A percentile compares a stretch with the other conserved stretches of the same genome.
Conservation (phyloP, 2,113 vertebrate genomes). For the Gymnorhina tibicen region DNA sequence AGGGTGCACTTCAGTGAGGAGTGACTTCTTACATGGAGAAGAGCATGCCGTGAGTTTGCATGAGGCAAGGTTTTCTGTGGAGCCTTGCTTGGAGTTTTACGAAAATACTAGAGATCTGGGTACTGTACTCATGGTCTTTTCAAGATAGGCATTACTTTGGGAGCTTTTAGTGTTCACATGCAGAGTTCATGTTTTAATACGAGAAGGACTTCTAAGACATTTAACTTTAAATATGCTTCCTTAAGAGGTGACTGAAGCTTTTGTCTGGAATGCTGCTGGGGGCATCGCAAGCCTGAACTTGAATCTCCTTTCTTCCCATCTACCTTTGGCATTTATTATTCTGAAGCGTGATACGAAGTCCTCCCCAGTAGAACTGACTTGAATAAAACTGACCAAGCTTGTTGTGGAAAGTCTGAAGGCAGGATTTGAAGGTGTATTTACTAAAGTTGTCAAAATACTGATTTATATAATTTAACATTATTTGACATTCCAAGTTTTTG, state of each 20-base stretch:
- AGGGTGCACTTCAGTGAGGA: background rate
- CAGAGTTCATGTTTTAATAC: background rate
- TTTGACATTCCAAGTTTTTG: background rate
- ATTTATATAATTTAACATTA: background rate
- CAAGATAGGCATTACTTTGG: background rate
- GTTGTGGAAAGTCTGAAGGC: background rate
- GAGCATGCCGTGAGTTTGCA: rapidly evolving
- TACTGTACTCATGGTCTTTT: background rate
- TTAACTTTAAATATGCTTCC: background rate
- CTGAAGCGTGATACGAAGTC: background rate
- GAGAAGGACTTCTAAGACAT: background rate
- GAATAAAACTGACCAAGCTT: background rate
- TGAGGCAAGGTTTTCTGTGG: background rate
- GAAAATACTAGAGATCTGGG: background rate
- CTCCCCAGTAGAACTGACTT: background rate
- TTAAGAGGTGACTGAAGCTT: background rate
- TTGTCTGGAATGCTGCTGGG: slow-evolving; percentile 51
- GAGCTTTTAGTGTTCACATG: background rate
- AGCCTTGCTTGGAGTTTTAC: background rate
- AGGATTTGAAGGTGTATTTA: background rate
- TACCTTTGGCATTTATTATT: background rate
- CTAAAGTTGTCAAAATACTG: background rate
- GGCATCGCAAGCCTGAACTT: background rate
- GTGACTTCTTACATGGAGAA: background rate
- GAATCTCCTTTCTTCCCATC: background rate